A percentile compares a stretch with the other conserved stretches of the same genome.
phyloP scores from a whole-genome alignment of 2,113 vertebrate genomes.

The Bujurquina vittata region DNA sequence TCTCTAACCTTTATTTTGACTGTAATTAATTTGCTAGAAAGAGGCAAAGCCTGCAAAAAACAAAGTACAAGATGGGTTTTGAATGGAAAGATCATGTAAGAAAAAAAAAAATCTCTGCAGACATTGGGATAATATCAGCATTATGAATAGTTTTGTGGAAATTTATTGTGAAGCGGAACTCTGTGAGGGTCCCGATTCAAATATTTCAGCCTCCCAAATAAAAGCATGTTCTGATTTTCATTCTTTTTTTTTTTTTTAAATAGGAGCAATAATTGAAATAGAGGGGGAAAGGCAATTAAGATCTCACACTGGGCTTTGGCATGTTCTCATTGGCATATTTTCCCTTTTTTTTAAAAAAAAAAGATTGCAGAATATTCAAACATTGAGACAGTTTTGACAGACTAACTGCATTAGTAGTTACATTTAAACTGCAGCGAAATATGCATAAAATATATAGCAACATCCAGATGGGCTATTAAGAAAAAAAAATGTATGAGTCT shows the following conservation, averaged over 20 bases:
- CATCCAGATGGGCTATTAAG: neutral
- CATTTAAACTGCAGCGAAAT: neutral
- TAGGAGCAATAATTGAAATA: neutral
- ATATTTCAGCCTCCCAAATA: neutral
- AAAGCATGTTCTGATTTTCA: neutral
- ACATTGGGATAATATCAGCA: too few relatives aligned
- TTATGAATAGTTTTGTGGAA: neutral
- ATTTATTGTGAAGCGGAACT: neutral
- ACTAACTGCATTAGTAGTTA: neutral
- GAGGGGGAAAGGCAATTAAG: neutral
- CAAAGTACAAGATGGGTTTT: neutral
- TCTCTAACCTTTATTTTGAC: neutral
- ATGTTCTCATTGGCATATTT: neutral
- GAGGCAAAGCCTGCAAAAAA: neutral
- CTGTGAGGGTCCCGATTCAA: neutral
- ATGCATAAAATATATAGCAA: neutral
- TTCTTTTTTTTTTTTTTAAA: too few relatives aligned
- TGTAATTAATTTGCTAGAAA: neutral
- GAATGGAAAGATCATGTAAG: fast-evolving
- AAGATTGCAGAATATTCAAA: neutral
- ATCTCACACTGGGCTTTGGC: neutral
- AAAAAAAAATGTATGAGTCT: neutral
- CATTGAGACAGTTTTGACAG: neutral
- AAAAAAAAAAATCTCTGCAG: too few relatives aligned
- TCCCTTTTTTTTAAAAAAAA: neutral